A percentile compares a stretch with the other conserved stretches of the same genome.
These are phyloP conservation scores for Blastobasis lacticolella DNA, from an alignment of 2,888 invertebrate species.

Conservation along the genomic window DNA sequence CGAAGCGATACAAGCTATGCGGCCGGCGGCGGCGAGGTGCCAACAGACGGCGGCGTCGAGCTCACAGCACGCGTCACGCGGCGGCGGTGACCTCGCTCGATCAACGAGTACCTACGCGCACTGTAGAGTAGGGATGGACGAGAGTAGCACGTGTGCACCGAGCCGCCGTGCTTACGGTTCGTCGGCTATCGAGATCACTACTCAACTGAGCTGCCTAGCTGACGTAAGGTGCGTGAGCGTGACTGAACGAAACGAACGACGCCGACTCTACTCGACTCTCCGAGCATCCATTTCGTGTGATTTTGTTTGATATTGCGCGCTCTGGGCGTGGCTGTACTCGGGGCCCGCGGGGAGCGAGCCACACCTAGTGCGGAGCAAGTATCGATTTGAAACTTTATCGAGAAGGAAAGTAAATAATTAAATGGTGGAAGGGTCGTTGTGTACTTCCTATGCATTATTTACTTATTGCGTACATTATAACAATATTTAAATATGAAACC, in stretches of 20 bases:
- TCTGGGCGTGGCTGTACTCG: constrained; percentile 57
- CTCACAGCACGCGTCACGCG: constrained; percentile 6
- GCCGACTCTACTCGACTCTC: constrained; percentile 44
- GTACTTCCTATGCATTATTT: too few relatives aligned
- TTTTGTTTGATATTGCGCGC: constrained; percentile 63
- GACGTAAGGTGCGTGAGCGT: constrained; percentile 54
- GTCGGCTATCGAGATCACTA: constrained; percentile 53
- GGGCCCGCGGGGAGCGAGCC: constrained; percentile 51
- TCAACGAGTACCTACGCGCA: too few relatives aligned
- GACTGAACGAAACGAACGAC: constrained; percentile 44
- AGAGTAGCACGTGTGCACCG: constrained; percentile 47
- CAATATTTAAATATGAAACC: too few relatives aligned
- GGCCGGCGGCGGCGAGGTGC: background rate
- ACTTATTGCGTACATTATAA: too few relatives aligned
- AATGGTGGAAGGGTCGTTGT: too few relatives aligned
- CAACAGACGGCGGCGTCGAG: constrained; percentile 6
- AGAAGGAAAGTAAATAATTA: background rate
- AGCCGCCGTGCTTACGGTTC: constrained; percentile 46
- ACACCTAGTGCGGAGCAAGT: constrained; percentile 41
- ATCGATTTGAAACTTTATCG: constrained; percentile 41
- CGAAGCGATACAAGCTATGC: constrained; percentile 7
- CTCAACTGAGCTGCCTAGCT: constrained; percentile 42
- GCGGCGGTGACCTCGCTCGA: too few relatives aligned
- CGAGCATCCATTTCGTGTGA: constrained; percentile 56
- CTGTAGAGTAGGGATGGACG: constrained; percentile 26